phyloP scores from a whole-genome alignment of 2,888 invertebrate genomes.

The Drosophila subquinaria region DNA sequence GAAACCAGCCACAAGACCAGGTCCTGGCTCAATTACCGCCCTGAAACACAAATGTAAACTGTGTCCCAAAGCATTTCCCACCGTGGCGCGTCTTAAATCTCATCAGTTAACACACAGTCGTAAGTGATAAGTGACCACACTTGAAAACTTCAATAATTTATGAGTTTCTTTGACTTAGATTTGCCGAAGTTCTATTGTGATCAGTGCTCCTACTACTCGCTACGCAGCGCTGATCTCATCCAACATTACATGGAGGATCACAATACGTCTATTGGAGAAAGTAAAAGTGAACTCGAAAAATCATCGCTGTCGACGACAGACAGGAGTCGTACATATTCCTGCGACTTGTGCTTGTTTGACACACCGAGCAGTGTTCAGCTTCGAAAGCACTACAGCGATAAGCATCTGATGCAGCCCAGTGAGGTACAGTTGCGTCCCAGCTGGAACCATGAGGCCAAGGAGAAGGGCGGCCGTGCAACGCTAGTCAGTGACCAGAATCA shows the following conservation, averaged over 20 bases:
- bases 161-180: constrained; percentile 53
- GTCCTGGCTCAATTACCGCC: constrained; percentile 18
- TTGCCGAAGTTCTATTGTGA: constrained; percentile 83
- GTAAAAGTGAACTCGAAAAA: constrained; percentile 12
- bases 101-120: constrained; percentile 70
- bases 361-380: constrained; percentile 56
- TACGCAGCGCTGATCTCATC: constrained; percentile 78
- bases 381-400: constrained; percentile 69
- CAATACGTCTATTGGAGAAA: constrained; percentile 31
- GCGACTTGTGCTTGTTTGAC: constrained; percentile 81
- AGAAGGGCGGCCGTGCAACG: background rate
- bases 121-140: constrained; percentile 37
- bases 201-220: constrained; percentile 75
- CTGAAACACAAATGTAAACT: constrained; percentile 64
- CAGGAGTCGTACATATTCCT: constrained; percentile 53
- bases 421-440: constrained; percentile 76
- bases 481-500: background rate
- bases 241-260: constrained; percentile 77
- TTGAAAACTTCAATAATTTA: background rate
- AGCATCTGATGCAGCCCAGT: constrained; percentile 67
- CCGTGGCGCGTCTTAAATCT: constrained; percentile 67
- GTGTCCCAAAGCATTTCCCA: constrained; percentile 64
- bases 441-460: constrained; percentile 41
- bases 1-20: constrained; percentile 39
- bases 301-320: constrained; percentile 9